Evolutionary conservation across 2,113 vertebrate genomes (phyloP), one percentile per base, ranked within the genome.

Genomic region (Pogonocichla stellata): DNA sequence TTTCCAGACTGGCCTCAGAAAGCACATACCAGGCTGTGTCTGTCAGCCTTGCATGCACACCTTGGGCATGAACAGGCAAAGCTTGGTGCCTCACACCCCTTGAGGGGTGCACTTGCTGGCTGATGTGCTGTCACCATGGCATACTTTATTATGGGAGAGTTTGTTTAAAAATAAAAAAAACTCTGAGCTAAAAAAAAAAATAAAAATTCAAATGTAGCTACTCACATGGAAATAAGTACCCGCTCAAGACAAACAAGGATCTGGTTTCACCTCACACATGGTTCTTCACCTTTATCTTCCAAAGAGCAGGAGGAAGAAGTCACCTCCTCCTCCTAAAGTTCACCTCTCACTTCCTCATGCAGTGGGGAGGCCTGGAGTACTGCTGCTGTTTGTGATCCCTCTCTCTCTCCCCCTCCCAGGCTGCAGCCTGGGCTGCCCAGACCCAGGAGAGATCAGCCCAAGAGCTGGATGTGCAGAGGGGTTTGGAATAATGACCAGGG

Each of bases 21-120:
- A 82, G 60, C 69, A 88, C 51, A 67, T 70, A 83, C 81, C 80
- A 62, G 36, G 11, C 67, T 58, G 20, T n/a, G 79, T 62, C 75
- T 86, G 31, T 78, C 85, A 92, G 74, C 66, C 67, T 19, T 7
- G 51, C 43, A 15, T 50, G 62, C 78, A 91, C 90, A 75, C 45
- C 84, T 80, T 6, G 24, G 89, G 66, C 93, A 92, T 53, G 90
- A 95, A 78, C 26, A 88, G 90, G 81, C 87, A 94, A 65, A 95
- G 70, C 64, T 87, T 66, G 38, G 12, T 42, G 53, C 56, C 87
- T 88, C 79, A 33, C 47, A 88, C 26, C 85, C 69, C 64, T 64
- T 9, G 12, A 90, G 3, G 14, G 69, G 31, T 1, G 7, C 71
- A 48, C 56, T 90, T 6, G 2, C 24, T 90, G 66, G 20, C 79